Conservation (phyloP, 2,113 vertebrate species). For the Grantiella picta region DNA sequence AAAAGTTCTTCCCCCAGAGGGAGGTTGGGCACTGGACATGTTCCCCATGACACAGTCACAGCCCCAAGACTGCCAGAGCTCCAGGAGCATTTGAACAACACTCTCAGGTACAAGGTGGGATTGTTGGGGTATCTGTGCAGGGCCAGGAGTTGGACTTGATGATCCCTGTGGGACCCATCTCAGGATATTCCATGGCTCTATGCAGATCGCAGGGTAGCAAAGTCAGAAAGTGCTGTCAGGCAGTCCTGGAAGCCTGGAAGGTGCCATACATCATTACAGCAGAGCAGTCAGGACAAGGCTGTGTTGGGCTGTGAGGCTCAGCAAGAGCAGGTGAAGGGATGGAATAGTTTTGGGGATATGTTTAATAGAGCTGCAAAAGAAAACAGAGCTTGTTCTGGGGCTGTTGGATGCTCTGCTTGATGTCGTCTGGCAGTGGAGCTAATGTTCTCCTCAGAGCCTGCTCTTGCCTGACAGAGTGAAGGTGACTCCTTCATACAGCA, state of each 20-base stretch:
- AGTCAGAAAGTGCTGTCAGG: neutral
- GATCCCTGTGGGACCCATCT: neutral
- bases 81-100: neutral
- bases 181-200: neutral
- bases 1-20: neutral
- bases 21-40: neutral
- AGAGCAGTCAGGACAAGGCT: neutral
- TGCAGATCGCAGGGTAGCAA: too few species aligned
- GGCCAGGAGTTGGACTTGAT: neutral
- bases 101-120: neutral
- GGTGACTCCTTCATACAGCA: neutral
- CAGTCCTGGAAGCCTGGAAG: neutral
- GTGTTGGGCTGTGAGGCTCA: neutral
- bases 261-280: neutral
- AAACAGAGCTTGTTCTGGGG: neutral
- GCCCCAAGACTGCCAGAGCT: neutral
- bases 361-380: neutral
- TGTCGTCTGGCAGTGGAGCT: neutral
- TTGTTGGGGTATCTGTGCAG: neutral
- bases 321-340: neutral
- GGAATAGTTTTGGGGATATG: neutral
- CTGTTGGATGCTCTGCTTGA: neutral
- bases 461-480: neutral
- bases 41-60: rapidly evolving
- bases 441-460: neutral